Conservation (phyloP, 2,797 vertebrate species). For the Arrhamphus sclerolepis region DNA sequence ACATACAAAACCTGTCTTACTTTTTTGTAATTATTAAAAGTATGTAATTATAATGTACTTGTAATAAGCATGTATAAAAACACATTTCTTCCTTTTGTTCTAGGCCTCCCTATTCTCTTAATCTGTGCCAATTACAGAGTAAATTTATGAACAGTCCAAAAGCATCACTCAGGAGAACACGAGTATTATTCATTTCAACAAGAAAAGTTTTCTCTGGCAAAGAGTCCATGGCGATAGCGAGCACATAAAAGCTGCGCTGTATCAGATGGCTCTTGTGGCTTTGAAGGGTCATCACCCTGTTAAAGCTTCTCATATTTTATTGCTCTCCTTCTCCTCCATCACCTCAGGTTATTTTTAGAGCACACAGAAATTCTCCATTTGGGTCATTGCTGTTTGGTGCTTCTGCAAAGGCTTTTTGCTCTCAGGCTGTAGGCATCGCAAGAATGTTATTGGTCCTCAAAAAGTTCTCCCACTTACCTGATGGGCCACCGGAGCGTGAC, state of each 20-base stretch:
- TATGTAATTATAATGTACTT: too few species aligned
- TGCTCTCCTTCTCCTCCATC: slow-evolving; percentile 28
- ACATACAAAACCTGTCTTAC: too few species aligned
- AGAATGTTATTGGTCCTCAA: slow-evolving; percentile 21
- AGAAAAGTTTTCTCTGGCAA: too few species aligned
- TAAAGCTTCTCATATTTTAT: slow-evolving; percentile 7
- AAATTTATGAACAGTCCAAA: too few species aligned
- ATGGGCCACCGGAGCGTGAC: slow-evolving; percentile 23
- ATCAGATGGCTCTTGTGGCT: not conserved
- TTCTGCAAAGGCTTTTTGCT: slow-evolving; percentile 22
- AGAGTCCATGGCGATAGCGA: too few species aligned
- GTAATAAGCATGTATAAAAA: too few species aligned
- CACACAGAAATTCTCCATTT: slow-evolving; percentile 39
- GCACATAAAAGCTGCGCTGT: not conserved
- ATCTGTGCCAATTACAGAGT: too few species aligned
- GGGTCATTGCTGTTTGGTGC: slow-evolving; percentile 23
- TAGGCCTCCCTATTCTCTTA: too few species aligned
- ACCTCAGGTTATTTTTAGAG: slow-evolving; percentile 45
- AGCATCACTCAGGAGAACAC: too few species aligned
- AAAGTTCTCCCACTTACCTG: slow-evolving; percentile 28
- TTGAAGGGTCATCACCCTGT: slow-evolving; percentile 6
- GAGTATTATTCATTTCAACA: too few species aligned
- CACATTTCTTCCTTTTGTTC: too few species aligned
- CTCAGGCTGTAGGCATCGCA: slow-evolving; percentile 10
- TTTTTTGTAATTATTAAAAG: too few species aligned